These are phyloP conservation scores for Pseudomyrmex pallidus DNA, from an alignment of 1,140 invertebrate species.

Conservation along the genomic window DNA sequence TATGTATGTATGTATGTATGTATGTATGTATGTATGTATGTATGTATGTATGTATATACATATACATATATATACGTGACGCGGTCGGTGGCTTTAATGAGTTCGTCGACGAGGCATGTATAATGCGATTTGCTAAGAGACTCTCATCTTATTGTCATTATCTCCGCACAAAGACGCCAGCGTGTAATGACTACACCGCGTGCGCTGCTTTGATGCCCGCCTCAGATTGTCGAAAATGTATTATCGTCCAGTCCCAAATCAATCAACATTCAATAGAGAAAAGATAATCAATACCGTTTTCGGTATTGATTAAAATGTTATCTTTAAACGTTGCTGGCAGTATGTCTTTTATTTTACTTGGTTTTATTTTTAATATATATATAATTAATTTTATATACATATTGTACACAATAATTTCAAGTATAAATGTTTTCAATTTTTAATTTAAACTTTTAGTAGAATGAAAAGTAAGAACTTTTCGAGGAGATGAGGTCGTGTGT, in stretches of 20 bases:
- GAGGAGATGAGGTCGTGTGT: neutral
- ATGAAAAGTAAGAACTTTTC: neutral
- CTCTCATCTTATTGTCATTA: constrained; percentile 58
- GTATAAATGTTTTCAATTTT: too few species aligned
- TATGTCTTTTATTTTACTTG: too few species aligned
- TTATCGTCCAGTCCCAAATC: constrained; percentile 1
- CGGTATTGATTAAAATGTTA: neutral
- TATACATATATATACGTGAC: constrained; percentile 38
- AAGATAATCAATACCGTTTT: neutral
- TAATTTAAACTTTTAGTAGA: too few species aligned
- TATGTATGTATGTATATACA: too few species aligned
- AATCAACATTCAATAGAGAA: neutral
- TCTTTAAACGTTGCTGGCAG: neutral
- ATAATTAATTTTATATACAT: too few species aligned
- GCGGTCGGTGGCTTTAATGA: constrained; percentile 66
- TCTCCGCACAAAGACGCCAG: constrained; percentile 28
- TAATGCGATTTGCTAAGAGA: constrained; percentile 64
- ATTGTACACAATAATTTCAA: too few species aligned
- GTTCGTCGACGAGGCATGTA: constrained; percentile 63
- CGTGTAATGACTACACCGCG: constrained; percentile 30
- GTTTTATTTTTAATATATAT: too few species aligned
- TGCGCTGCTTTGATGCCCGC: constrained; percentile 33
- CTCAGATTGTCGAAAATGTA: constrained; percentile 44
- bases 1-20: too few species aligned
- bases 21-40: too few species aligned